Evolutionary conservation across 2,113 vertebrate species (phyloP).

Genomic region (Myotis davidii): DNA sequence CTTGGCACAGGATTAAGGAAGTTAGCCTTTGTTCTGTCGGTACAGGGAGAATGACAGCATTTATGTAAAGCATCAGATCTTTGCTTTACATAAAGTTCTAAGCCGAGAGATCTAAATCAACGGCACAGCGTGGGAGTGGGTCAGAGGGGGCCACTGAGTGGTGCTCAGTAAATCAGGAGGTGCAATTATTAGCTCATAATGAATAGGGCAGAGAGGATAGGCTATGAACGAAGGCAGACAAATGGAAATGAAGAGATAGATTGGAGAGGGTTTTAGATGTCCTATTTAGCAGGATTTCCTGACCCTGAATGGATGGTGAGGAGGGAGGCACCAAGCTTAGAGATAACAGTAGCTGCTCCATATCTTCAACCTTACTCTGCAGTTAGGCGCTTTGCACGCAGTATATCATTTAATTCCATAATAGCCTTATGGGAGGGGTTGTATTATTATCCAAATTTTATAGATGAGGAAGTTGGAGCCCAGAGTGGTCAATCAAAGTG

Average conservation of each 20-base stretch:
- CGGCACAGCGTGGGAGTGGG: not conserved
- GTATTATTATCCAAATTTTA: not conserved
- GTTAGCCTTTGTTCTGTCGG: not conserved
- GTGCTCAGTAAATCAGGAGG: not conserved
- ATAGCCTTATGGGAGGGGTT: not conserved
- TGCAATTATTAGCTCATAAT: not conserved
- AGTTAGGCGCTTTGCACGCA: not conserved
- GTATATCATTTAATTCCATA: not conserved
- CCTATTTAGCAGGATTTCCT: not conserved
- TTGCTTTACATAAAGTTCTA: not conserved
- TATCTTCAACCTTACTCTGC: not conserved
- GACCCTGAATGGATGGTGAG: not conserved
- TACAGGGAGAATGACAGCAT: not conserved
- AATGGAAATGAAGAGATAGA: not conserved
- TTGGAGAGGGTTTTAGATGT: not conserved
- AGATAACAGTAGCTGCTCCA: not conserved
- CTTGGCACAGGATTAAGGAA: not conserved
- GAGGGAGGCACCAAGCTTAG: not conserved
- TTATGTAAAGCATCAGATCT: not conserved
- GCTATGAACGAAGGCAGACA: not conserved
- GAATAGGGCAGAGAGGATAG: not conserved
- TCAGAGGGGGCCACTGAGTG: not conserved
- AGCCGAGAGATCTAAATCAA: not conserved
- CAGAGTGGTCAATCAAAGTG: not conserved
- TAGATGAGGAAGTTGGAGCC: not conserved